Evolutionary conservation across 2,888 invertebrate genomes (phyloP).

Genomic region (Anodontia alba): DNA sequence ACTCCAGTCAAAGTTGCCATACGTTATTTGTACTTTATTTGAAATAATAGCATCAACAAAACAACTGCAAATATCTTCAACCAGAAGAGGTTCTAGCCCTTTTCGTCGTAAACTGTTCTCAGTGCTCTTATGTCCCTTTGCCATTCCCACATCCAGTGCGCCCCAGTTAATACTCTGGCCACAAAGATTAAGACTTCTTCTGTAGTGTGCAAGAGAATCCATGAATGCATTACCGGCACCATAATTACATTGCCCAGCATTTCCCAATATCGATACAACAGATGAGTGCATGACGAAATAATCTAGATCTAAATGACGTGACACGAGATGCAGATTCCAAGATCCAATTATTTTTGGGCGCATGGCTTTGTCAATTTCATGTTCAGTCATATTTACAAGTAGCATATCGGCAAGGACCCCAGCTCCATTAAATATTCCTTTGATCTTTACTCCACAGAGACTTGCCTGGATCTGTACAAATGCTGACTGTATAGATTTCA

Average conservation of each 20-base stretch:
- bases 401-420: slow-evolving; percentile 64
- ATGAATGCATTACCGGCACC: slow-evolving; percentile 74
- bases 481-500: neutral
- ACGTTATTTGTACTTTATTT: neutral
- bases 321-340: slow-evolving; percentile 70
- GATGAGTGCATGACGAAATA: slow-evolving; percentile 75
- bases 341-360: slow-evolving; percentile 71
- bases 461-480: neutral
- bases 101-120: neutral
- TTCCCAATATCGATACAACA: slow-evolving; percentile 70
- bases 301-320: slow-evolving; percentile 61
- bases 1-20: neutral
- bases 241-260: slow-evolving; percentile 72
- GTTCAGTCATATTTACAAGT: slow-evolving; percentile 52
- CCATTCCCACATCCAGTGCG: slow-evolving; percentile 69
- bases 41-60: neutral
- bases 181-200: slow-evolving; percentile 54
- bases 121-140: neutral
- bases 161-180: slow-evolving; percentile 77
- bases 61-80: neutral
- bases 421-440: slow-evolving; percentile 73
- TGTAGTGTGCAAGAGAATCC: slow-evolving; percentile 69
- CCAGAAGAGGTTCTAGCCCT: neutral
- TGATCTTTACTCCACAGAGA: slow-evolving; percentile 40
- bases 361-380: slow-evolving; percentile 55